Percentiles rank a stretch among this genome's conserved stretches.
Conservation (phyloP, 2,888 invertebrate species). For the Harmothoe impar region DNA sequence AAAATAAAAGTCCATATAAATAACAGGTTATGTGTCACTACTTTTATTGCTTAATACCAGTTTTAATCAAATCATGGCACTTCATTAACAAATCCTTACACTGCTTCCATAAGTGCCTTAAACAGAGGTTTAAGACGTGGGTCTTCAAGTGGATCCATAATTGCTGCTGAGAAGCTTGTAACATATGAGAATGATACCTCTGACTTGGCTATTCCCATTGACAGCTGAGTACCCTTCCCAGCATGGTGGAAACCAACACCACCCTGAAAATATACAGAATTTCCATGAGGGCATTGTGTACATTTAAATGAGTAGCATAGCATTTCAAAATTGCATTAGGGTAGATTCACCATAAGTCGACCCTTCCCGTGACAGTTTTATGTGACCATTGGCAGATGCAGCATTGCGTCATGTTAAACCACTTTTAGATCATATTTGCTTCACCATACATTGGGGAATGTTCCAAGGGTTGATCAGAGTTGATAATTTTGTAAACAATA, state of each 20-base stretch:
- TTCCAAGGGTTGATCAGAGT: no score
- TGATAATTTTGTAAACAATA: no score
- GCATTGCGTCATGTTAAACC: no score
- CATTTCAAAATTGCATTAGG: no score
- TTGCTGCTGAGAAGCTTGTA: not conserved
- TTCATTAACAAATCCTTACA: no score
- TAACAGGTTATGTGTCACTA: not conserved
- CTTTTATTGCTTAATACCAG: not conserved
- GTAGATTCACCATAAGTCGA: no score
- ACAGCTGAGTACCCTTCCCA: not conserved
- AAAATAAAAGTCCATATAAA: constrained; percentile 11
- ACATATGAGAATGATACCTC: not conserved
- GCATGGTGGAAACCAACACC: not conserved
- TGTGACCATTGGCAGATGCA: no score
- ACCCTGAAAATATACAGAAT: not conserved
- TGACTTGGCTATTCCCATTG: not conserved
- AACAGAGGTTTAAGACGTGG: constrained; percentile 13
- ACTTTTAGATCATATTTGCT: no score
- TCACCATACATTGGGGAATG: no score
- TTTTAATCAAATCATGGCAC: no score
- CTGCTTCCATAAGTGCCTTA: not conserved
- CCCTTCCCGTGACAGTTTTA: no score
- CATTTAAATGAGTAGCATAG: no score
- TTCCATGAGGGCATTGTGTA: not conserved
- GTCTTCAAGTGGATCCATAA: not conserved